phyloP scores from a whole-genome alignment of 1,140 invertebrate genomes.

The Drosophila nikananu region DNA sequence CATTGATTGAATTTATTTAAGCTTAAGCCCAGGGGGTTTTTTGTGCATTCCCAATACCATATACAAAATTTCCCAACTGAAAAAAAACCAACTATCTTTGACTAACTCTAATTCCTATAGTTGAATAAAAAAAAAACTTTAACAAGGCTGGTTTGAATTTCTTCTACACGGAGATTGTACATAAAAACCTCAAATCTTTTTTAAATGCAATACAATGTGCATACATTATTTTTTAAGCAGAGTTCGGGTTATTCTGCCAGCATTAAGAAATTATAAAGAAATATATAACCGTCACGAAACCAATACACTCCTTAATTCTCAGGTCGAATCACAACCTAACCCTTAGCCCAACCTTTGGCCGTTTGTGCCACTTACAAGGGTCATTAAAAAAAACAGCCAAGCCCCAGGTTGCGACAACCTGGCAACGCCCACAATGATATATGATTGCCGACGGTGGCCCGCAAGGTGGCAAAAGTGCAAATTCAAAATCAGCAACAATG shows the following conservation, averaged over 20 bases:
- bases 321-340: neutral
- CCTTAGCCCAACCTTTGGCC: slow-evolving; percentile 5
- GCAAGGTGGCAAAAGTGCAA: slow-evolving; percentile 66
- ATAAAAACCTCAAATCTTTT: too few species aligned
- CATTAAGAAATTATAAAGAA: neutral
- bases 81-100: too few species aligned
- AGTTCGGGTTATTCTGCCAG: too few species aligned
- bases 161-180: too few species aligned
- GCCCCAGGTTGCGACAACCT: slow-evolving; percentile 2
- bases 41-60: neutral
- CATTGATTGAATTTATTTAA: slow-evolving; percentile 73
- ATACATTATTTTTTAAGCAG: too few species aligned
- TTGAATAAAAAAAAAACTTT: too few species aligned
- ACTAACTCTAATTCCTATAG: too few species aligned
- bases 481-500: slow-evolving; percentile 80
- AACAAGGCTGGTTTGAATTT: too few species aligned
- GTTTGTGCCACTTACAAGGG: slow-evolving; percentile 19
- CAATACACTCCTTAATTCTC: neutral
- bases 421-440: slow-evolving; percentile 58
- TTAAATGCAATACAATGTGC: too few species aligned
- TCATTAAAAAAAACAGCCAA: slow-evolving; percentile 31
- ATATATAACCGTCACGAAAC: neutral
- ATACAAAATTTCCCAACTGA: too few species aligned
- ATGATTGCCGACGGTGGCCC: slow-evolving; percentile 30
- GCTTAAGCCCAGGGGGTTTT: slow-evolving; percentile 32